phyloP scores from a whole-genome alignment of 1,140 invertebrate species.

The Pachypsylla venusta region DNA sequence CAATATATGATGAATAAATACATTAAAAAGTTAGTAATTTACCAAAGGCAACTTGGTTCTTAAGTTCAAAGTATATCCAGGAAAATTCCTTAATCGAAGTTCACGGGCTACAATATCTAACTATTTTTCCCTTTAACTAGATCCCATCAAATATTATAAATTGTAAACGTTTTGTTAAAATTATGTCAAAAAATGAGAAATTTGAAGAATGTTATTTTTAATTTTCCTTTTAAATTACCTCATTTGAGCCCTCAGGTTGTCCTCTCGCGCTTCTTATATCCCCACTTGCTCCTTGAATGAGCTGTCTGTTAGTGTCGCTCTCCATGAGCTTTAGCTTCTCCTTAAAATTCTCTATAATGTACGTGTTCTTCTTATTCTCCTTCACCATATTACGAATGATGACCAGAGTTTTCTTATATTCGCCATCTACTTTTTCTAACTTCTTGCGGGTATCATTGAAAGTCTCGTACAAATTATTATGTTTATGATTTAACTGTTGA shows the following conservation, averaged over 20 bases:
- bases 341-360: not conserved
- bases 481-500: not conserved
- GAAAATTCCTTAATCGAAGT: too few species aligned
- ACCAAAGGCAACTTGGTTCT: too few species aligned
- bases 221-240: too few species aligned
- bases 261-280: not conserved
- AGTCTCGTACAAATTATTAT: not conserved
- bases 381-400: slow-evolving; percentile 2
- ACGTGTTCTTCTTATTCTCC: not conserved
- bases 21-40: too few species aligned
- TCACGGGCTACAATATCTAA: too few species aligned
- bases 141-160: too few species aligned
- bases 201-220: too few species aligned
- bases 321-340: not conserved
- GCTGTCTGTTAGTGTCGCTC: not conserved
- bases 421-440: not conserved
- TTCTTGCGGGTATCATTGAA: not conserved
- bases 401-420: slow-evolving; percentile 2
- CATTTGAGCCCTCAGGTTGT: not conserved
- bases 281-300: not conserved
- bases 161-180: too few species aligned
- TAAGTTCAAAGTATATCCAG: too few species aligned
- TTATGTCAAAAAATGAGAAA: too few species aligned
- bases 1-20: too few species aligned
- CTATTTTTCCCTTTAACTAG: too few species aligned